These are phyloP conservation scores for Odobenus rosmarus DNA, from an alignment of 2,113 vertebrate species.

Conservation along the genomic window DNA sequence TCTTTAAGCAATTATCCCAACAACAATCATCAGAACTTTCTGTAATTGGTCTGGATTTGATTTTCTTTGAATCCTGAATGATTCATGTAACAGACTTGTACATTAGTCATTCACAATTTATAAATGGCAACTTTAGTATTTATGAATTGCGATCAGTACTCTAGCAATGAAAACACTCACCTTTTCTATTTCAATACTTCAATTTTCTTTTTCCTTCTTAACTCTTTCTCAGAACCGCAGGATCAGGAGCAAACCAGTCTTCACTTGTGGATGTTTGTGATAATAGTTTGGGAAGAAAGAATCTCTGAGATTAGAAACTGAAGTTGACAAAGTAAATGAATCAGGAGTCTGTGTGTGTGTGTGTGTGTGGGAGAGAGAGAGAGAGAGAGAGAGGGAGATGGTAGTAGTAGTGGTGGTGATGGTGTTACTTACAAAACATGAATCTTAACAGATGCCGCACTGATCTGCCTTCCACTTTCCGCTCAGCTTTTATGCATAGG, in stretches of 20 bases:
- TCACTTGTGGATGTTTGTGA: background rate
- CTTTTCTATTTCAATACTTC: slow-evolving; percentile 77
- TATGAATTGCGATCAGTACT: slow-evolving; percentile 75
- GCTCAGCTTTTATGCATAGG: background rate
- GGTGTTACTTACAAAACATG: background rate
- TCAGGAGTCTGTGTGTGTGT: background rate
- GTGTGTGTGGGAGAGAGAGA: background rate
- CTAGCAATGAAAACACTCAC: slow-evolving; percentile 79
- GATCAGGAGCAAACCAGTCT: background rate
- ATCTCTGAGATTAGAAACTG: slow-evolving; percentile 23
- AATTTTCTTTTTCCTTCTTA: slow-evolving; percentile 57
- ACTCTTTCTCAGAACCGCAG: slow-evolving; percentile 53
- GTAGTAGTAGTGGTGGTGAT: background rate
- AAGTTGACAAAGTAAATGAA: background rate
- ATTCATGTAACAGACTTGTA: slow-evolving; percentile 80
- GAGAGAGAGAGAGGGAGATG: no score
- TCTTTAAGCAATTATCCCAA: slow-evolving; percentile 68
- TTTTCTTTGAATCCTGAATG: slow-evolving; percentile 69
- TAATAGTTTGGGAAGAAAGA: slow-evolving; percentile 18
- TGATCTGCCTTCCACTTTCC: background rate
- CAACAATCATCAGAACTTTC: slow-evolving; percentile 67
- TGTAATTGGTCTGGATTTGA: slow-evolving; percentile 66
- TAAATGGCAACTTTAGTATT: slow-evolving; percentile 83
- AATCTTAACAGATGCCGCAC: background rate
- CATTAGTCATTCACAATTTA: slow-evolving; percentile 82